Evolutionary conservation across 2,888 invertebrate genomes (phyloP), one percentile per base, ranked within the genome.

Genomic region (Rhopalosiphum nymphaeae): DNA sequence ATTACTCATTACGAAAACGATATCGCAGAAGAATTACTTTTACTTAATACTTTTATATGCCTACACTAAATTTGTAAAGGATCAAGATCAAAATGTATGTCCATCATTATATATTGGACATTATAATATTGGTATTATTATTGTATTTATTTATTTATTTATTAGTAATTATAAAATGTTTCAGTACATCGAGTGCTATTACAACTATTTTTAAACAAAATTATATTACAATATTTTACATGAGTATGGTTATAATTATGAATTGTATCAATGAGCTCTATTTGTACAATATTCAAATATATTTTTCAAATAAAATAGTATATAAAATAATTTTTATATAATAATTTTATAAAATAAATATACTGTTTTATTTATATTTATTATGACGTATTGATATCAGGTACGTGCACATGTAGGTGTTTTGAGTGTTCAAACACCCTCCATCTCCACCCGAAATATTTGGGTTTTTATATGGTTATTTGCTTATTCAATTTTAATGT

Each of bases 1-100:
- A 88, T 88, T 78, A 36, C 16, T 78, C 53, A 92, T 88, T 67
- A 88, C 56, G n/a, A 78, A 89, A 88, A 87, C n/a, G 44, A 44
- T n/a, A 13, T 44, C 29, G 7, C 78, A 36, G 36, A 78, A 44
- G 16, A 88, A 56, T 53, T 10, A 78, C 89, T 44, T 88, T 87
- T 46, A 85, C 61, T 29, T 44, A n/a, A 57, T n/a, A n/a, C 7
- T n/a, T 16, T 49, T 67, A 25, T 42, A 49, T 2, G 21, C 78
- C 10, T 13, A n/a, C 4, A 91, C 42, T 26, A 9, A 49, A 1
- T 49, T 49, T 91, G 26, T 9, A 13, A 13, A 16, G 25, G 42
- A 49, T 21, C 25, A 7, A 7, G 13, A 16, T 46, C 1, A 53
- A 46, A n/a, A 90, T 89, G 9, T 44, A 44, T 44, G 16, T 57